Evolutionary conservation across 2,113 vertebrate species (phyloP).

Genomic region (Phrynocephalus versicolor): DNA sequence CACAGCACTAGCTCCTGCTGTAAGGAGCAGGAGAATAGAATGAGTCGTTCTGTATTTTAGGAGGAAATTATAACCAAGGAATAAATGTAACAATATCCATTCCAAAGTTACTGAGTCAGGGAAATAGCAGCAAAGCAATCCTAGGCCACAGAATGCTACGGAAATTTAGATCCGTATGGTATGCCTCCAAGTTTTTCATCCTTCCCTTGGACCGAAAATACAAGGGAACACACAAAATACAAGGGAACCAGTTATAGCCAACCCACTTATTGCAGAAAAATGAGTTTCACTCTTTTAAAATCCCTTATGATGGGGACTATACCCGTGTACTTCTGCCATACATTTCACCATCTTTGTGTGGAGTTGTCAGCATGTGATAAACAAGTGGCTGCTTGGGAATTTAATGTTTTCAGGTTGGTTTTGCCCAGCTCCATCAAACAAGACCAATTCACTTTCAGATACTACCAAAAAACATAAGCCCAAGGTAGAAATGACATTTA

Average conservation of each 20-base stretch:
- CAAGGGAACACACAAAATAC: too few species aligned
- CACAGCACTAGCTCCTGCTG: neutral
- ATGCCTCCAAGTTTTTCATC: neutral
- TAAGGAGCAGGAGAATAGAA: neutral
- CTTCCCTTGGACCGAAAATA: neutral
- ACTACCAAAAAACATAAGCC: neutral
- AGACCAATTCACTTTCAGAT: neutral
- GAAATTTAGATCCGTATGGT: neutral
- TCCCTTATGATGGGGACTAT: neutral
- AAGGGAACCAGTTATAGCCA: neutral
- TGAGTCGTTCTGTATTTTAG: conserved; percentile 58
- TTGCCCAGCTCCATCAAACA: neutral
- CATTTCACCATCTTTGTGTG: neutral
- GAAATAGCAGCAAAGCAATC: conserved; percentile 16
- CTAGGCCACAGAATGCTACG: neutral
- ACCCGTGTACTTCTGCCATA: neutral
- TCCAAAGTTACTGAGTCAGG: neutral
- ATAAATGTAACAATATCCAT: conserved; percentile 21
- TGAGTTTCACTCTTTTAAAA: neutral
- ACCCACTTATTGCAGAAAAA: neutral
- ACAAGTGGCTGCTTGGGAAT: neutral
- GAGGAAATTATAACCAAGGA: conserved; percentile 55
- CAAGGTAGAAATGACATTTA: neutral
- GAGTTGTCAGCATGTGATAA: neutral
- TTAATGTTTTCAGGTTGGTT: too few species aligned